Evolutionary conservation across 2,113 vertebrate species (phyloP).

Genomic region (Chunga burmeisteri): DNA sequence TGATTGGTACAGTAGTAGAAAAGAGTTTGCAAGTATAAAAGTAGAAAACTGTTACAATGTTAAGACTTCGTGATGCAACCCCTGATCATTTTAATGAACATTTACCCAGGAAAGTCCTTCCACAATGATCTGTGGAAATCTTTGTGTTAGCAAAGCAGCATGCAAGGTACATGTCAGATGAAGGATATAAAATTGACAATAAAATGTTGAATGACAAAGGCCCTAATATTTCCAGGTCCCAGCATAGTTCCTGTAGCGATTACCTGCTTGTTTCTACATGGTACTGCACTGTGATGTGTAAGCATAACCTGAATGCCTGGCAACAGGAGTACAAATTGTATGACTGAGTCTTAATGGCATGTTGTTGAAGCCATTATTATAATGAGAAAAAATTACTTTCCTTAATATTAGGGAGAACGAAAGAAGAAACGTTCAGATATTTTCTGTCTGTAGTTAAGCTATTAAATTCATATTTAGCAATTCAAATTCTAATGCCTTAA

Average conservation of each 20-base stretch:
- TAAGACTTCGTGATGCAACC: neutral
- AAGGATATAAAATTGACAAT: neutral
- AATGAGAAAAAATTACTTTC: neutral
- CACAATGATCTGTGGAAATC: neutral
- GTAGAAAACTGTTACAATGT: neutral
- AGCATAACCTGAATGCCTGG: neutral
- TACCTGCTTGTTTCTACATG: neutral
- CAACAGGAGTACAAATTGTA: neutral
- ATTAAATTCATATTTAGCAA: neutral
- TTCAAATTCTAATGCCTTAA: neutral
- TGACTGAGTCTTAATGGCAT: neutral
- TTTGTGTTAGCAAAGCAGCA: neutral
- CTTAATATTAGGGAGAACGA: neutral
- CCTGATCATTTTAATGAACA: neutral
- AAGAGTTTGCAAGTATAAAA: rapidly evolving
- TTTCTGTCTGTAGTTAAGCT: neutral
- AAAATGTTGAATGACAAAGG: neutral
- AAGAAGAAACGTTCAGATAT: neutral
- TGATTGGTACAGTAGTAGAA: neutral
- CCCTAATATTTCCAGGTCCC: neutral
- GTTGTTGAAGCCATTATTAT: neutral
- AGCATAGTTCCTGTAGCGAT: neutral
- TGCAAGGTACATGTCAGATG: neutral
- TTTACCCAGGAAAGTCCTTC: neutral
- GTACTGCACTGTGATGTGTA: neutral